These are phyloP conservation scores for Apteryx mantelli DNA, from an alignment of 2,113 vertebrate species.

Conservation along the genomic window DNA sequence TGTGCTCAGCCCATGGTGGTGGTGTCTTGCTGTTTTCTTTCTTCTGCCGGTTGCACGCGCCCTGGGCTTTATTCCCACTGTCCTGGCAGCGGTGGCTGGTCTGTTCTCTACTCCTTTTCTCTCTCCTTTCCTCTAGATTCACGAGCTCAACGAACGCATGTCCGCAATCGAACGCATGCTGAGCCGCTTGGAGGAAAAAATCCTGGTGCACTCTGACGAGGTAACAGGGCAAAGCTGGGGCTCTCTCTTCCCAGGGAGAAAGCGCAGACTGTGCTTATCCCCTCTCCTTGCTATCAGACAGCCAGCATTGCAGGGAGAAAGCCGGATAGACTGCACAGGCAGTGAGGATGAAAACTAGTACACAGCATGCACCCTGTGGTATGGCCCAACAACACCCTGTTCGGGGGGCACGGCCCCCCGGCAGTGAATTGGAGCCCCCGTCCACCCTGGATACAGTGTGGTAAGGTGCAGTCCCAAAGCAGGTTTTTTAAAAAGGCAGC, in stretches of 20 bases:
- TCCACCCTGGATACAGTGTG: neutral
- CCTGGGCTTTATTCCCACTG: neutral
- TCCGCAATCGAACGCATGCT: conserved; percentile 82
- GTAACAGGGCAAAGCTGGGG: conserved; percentile 50
- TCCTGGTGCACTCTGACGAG: conserved; percentile 72
- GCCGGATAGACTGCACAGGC: neutral
- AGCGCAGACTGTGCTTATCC: rapidly evolving
- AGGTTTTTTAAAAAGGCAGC: neutral
- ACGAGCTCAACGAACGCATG: conserved; percentile 83
- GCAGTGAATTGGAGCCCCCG: neutral
- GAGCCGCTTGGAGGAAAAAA: conserved; percentile 84
- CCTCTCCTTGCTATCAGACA: neutral
- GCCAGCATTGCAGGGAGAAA: neutral
- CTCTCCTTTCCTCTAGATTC: conserved; percentile 75
- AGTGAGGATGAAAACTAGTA: too few relatives aligned
- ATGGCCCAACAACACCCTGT: too few relatives aligned
- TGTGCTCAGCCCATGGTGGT: rapidly evolving
- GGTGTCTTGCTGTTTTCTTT: neutral
- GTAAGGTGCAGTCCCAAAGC: neutral
- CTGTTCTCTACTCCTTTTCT: conserved; percentile 1
- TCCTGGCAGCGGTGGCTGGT: neutral
- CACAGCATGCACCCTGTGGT: neutral
- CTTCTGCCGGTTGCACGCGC: neutral
- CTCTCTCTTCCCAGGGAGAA: neutral
- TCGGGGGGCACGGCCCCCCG: too few relatives aligned